These are phyloP conservation scores for Machimus rusticus DNA, from an alignment of 2,888 invertebrate genomes.

Conservation along the genomic window DNA sequence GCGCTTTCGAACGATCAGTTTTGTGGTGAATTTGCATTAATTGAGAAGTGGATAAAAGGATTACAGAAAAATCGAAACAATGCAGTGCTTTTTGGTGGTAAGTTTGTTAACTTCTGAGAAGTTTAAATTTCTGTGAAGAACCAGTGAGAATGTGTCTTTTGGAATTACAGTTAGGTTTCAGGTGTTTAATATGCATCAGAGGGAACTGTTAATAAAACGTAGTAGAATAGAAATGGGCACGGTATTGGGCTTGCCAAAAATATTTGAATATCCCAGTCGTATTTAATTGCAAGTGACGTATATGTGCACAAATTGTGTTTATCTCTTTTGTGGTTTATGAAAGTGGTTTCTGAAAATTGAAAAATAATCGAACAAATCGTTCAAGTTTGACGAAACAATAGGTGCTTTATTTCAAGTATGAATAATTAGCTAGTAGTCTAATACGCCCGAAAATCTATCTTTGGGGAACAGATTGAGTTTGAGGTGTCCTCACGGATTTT, in stretches of 20 bases:
- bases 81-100: slow-evolving; percentile 45
- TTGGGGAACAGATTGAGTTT: too few relatives aligned
- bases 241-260: background rate
- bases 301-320: background rate
- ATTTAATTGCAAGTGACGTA: background rate
- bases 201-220: background rate
- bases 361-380: background rate
- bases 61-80: slow-evolving; percentile 16
- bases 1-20: background rate
- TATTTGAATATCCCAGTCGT: background rate
- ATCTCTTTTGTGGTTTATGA: background rate
- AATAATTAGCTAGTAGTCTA: too few relatives aligned
- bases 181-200: background rate
- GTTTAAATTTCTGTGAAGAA: background rate
- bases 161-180: background rate
- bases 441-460: too few relatives aligned
- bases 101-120: slow-evolving; percentile 13
- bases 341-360: background rate
- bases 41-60: background rate
- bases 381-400: too few relatives aligned
- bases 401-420: too few relatives aligned
- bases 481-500: too few relatives aligned
- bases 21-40: background rate
- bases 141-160: background rate
- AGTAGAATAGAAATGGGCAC: background rate